These are phyloP conservation scores for Pangasianodon hypophthalmus DNA, from an alignment of 2,113 vertebrate genomes.

Conservation along the genomic window DNA sequence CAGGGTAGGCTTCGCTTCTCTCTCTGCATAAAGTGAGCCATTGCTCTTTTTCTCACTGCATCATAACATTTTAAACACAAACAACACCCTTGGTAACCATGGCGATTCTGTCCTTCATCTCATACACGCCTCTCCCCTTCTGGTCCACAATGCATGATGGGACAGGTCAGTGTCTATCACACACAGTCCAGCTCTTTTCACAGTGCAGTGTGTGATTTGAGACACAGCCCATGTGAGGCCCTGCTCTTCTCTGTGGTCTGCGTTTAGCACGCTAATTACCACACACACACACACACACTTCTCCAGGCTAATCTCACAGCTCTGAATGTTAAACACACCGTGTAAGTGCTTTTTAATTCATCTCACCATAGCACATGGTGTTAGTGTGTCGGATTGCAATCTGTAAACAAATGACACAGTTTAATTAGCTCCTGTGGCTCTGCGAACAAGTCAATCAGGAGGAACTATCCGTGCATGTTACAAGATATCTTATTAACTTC, in stretches of 20 bases:
- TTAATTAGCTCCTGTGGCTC: background rate
- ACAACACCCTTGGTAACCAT: background rate
- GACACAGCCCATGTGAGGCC: background rate
- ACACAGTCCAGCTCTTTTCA: background rate
- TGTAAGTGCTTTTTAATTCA: background rate
- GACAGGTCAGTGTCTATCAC: background rate
- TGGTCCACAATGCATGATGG: background rate
- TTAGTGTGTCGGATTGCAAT: background rate
- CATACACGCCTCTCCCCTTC: background rate
- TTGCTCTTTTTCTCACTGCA: background rate
- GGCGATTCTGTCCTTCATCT: background rate
- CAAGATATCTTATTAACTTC: background rate
- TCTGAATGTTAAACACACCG: background rate
- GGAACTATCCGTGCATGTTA: background rate
- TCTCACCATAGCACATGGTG: background rate
- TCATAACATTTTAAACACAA: constrained; percentile 3
- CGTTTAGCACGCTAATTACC: background rate
- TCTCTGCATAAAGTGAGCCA: background rate
- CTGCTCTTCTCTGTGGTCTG: background rate
- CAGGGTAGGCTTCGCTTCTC: background rate
- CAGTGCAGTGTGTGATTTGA: background rate
- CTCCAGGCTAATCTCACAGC: background rate
- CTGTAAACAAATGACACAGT: background rate
- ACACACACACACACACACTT: constrained; percentile 1
- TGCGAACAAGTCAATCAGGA: background rate